Base-by-base conservation (phyloP, 2,113 vertebrate species). In the Phyllostomus discolor region DNA sequence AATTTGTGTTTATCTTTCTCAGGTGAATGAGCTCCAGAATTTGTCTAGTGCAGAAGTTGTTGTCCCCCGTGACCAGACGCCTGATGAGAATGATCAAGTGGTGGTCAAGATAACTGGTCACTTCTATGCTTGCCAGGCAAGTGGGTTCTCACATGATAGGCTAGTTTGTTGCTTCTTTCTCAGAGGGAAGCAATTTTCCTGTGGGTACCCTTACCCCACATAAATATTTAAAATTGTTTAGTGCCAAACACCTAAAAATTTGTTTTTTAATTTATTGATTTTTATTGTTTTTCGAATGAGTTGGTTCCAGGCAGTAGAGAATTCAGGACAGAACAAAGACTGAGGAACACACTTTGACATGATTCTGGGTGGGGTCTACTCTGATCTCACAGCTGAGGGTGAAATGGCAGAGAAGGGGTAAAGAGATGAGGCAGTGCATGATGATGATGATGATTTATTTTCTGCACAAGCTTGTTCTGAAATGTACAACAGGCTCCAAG, bases 11-110 rank as follows among this genome's bases (percentile, higher is more conserved):
- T 84, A 31, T 78, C 83, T 94, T 91, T 97, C 90, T 52, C 92
- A 99, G 99, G 99, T 99, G 95, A 99, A 99, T 79, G 99, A 99
- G 98, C 99, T 99, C 96, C 99, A 99, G 98, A 99, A 99, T 98
- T 98, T 99, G 97, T 99, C 99, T 96, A 99, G 99, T 96, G 99
- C 99, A 81, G 99, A 99, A 98, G 99, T 99, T 97, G 99, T 99
- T 98, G 99, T 99, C 90, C 99, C 99, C 88, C 98, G 99, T 98
- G 99, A 99, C 98, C 99, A 99, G 99, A 99, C 99, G 5, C 99
- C 99, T 80, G 99, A 99, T 83, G 99, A 99, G 98, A 99, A 99
- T 15, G 99, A 99, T 98, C 99, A 99, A 98, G 99, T 99, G 94
- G 99, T 99, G 96, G 99, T 99, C 72, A 99, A 99, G 98, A 99